These are phyloP conservation scores for Aspidoscelis tigris DNA, from an alignment of 2,113 vertebrate genomes.

Conservation along the genomic window DNA sequence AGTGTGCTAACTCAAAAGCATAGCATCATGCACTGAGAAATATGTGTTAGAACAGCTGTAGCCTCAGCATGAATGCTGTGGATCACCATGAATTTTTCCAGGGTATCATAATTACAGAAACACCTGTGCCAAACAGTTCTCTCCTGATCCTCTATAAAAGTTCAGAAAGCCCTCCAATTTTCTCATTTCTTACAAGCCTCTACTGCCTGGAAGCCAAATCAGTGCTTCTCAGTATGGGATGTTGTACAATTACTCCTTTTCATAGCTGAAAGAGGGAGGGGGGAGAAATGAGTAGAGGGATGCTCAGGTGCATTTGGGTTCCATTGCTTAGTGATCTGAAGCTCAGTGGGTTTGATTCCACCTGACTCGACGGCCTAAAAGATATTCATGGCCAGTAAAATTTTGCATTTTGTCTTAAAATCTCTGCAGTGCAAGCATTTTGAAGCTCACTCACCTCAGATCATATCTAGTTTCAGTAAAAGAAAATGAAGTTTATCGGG, in stretches of 20 bases:
- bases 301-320: constrained; percentile 51
- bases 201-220: constrained; percentile 67
- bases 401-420: too few relatives aligned
- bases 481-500: not conserved
- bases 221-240: constrained; percentile 57
- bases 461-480: constrained; percentile 16
- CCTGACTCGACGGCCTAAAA: too few relatives aligned
- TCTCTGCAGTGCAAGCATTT: constrained; percentile 21
- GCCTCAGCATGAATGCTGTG: constrained; percentile 56
- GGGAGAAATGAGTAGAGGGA: constrained; percentile 51
- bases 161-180: constrained; percentile 69
- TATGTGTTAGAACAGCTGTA: constrained; percentile 75
- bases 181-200: constrained; percentile 67
- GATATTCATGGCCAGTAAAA: too few relatives aligned
- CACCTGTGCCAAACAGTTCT: constrained; percentile 79
- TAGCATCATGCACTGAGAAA: constrained; percentile 29
- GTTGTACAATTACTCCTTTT: constrained; percentile 59
- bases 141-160: constrained; percentile 77
- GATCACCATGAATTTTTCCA: constrained; percentile 72
- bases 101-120: constrained; percentile 73
- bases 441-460: constrained; percentile 32
- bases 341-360: too few relatives aligned
- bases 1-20: constrained; percentile 63
- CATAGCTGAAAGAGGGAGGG: constrained; percentile 63
- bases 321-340: too few relatives aligned